Base-by-base conservation (phyloP, 23 tunicate species). In the Halocynthia aurantium region DNA sequence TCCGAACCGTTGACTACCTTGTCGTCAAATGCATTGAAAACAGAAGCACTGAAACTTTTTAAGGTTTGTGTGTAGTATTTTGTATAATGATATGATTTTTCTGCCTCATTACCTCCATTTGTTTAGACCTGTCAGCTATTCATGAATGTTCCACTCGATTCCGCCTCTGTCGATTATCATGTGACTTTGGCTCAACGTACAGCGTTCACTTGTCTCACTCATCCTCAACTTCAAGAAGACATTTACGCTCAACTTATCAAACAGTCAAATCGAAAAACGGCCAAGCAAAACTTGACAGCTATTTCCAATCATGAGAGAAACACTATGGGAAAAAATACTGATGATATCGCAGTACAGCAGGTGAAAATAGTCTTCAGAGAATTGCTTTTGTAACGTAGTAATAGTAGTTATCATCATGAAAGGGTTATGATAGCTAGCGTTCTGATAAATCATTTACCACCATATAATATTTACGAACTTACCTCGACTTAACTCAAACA, bases 1-100 rank as follows among this genome's bases (percentile, higher is more conserved):
- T 52, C 82, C 50, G 85, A 83, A 69, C 84, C 88, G 31, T 69
- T 89, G 60, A 84, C 89, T 15, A 71, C 89, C 7, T 80, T 84
- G 55, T 70, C 88, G 12, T 80, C 96, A 22, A 71, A 84, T 15
- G 89, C 89, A 9, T 40, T 89, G 74, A 76, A 76, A 65, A 81
- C 85, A 7, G 96, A 89, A 84, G 96, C 96, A 22, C 75, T 89
- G 62, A 89, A 89, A 54, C 62, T 89, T 60, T 76, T 87, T 52
- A 89, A 89, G 83, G 96, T 89, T n/a, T 49, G 77, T 73, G 5
- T 58, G 12, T 15, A 19, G 63, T 13, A 31, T 31, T 31, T 31
- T 31, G 4, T 31, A 31, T 31, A 4, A 31, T 31, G 44, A 31
- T 31, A 4, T 58, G 63, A 58, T 58, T 58, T 58, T 58, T 58